phyloP scores from a whole-genome alignment of 2,113 vertebrate species.

The Protomyctophum bolini region DNA sequence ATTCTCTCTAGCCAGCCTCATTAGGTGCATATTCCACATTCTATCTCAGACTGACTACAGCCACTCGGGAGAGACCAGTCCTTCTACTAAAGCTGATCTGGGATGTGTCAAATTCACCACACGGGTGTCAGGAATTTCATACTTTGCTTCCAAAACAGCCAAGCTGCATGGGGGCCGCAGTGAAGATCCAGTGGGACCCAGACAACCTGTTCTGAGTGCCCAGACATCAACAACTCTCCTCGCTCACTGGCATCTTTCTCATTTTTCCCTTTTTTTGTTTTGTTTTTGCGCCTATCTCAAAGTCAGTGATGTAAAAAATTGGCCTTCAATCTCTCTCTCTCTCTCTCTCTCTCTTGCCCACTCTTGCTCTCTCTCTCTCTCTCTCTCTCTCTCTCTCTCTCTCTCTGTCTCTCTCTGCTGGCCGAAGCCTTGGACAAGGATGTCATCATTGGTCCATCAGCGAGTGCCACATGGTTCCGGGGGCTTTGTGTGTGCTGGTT shows the following conservation, averaged over 20 bases:
- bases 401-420: neutral
- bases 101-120: conserved; percentile 86
- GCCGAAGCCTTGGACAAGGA: conserved; percentile 59
- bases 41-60: conserved; percentile 47
- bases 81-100: conserved; percentile 48
- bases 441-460: conserved; percentile 52
- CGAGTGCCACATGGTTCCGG: conserved; percentile 40
- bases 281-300: conserved; percentile 12
- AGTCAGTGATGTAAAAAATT: conserved; percentile 41
- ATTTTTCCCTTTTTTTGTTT: conserved; percentile 17
- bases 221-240: neutral
- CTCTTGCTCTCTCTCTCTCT: no score
- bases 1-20: conserved; percentile 54
- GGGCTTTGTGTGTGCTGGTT: conserved; percentile 46
- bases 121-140: conserved; percentile 91
- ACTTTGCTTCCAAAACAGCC: conserved; percentile 86
- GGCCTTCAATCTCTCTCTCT: no score
- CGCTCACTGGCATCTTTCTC: conserved; percentile 20
- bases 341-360: no score
- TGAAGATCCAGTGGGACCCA: conserved; percentile 40
- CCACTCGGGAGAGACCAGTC: conserved; percentile 47
- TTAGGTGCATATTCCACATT: conserved; percentile 67
- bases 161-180: conserved; percentile 54
- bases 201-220: neutral
- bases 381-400: no score